phyloP scores from a whole-genome alignment of 2,888 invertebrate species.

The Epirrhoe tristata region DNA sequence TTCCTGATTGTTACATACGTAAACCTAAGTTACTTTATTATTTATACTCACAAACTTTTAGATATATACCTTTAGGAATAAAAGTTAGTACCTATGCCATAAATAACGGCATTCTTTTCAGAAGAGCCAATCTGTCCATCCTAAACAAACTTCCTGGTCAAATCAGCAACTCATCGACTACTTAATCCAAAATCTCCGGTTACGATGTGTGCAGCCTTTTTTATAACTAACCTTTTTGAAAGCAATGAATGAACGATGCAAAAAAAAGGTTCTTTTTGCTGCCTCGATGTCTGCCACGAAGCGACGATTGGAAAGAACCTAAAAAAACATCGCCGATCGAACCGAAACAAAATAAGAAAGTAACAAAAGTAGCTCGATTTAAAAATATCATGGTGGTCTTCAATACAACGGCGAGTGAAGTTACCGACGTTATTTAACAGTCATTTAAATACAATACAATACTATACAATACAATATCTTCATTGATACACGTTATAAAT shows the following conservation, averaged over 20 bases:
- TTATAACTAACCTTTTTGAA: conserved; percentile 41
- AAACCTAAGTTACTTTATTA: too few relatives aligned
- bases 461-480: too few relatives aligned
- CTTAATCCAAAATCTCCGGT: conserved; percentile 31
- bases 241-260: conserved; percentile 43
- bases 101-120: conserved; percentile 5
- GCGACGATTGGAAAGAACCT: conserved; percentile 55
- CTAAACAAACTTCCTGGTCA: conserved; percentile 34
- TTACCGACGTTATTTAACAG: too few relatives aligned
- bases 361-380: background rate
- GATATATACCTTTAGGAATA: too few relatives aligned
- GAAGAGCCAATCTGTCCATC: conserved; percentile 3
- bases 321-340: conserved; percentile 16
- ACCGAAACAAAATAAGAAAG: conserved; percentile 1
- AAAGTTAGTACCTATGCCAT: too few relatives aligned
- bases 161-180: conserved; percentile 28
- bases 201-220: conserved; percentile 34
- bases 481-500: too few relatives aligned
- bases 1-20: too few relatives aligned
- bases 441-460: too few relatives aligned
- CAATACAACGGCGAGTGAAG: background rate
- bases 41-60: too few relatives aligned
- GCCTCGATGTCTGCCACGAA: conserved; percentile 78
- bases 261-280: conserved; percentile 71
- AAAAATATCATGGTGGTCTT: conserved; percentile 1